Conservation (phyloP, 2,113 vertebrate species). For the Girardinichthys multiradiatus region DNA sequence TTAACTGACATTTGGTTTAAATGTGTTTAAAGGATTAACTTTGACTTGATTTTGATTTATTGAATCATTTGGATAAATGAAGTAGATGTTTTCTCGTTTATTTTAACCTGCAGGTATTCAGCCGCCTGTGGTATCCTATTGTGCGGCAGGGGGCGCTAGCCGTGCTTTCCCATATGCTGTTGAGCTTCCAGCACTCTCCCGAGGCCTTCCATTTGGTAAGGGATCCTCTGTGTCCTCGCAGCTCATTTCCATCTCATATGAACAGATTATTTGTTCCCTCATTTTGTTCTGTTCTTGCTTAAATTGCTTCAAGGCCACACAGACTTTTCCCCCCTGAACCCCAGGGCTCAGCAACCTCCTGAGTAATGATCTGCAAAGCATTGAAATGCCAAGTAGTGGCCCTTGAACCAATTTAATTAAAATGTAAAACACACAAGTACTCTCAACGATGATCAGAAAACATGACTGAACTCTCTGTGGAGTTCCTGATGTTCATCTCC, state of each 20-base stretch:
- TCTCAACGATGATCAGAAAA: slow-evolving; percentile 39
- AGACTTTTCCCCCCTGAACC: slow-evolving; percentile 42
- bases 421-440: slow-evolving; percentile 34
- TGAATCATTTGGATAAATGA: neutral
- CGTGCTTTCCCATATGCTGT: slow-evolving; percentile 97
- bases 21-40: neutral
- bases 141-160: slow-evolving; percentile 94
- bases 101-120: slow-evolving; percentile 86
- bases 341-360: slow-evolving; percentile 9
- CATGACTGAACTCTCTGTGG: slow-evolving; percentile 41
- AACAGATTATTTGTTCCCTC: slow-evolving; percentile 44
- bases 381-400: slow-evolving; percentile 48
- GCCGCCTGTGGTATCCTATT: slow-evolving; percentile 96
- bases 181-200: slow-evolving; percentile 99
- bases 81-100: neutral
- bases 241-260: slow-evolving; percentile 44
- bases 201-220: slow-evolving; percentile 98
- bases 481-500: slow-evolving; percentile 21
- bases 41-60: neutral
- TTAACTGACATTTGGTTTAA: neutral
- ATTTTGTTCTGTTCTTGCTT: slow-evolving; percentile 52
- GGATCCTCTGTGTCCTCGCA: slow-evolving; percentile 39
- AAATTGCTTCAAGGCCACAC: slow-evolving; percentile 57
- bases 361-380: slow-evolving; percentile 56
- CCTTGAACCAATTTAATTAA: slow-evolving; percentile 49